Percentiles rank a stretch among this genome's conserved stretches.
phyloP scores from a whole-genome alignment of 2,888 invertebrate species.

The Drosophila nigricruria region DNA sequence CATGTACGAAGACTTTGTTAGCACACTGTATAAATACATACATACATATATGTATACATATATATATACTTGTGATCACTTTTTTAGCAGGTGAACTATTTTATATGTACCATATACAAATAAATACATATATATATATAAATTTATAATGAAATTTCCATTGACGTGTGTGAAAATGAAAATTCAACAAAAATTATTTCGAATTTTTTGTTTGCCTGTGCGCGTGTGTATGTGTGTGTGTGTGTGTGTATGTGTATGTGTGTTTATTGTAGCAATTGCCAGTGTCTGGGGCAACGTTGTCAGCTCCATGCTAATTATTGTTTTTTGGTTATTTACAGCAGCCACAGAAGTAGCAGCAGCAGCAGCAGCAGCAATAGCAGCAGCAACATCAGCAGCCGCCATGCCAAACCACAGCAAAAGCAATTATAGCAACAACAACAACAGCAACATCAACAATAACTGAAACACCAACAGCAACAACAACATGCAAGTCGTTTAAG shows the following conservation, averaged over 20 bases:
- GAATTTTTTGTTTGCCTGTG: conserved; percentile 15
- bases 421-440: conserved; percentile 15
- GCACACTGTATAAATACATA: conserved; percentile 28
- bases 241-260: conserved; percentile 12
- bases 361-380: conserved; percentile 15
- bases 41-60: background rate
- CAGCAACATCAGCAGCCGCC: conserved; percentile 33
- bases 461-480: conserved; percentile 22
- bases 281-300: conserved; percentile 55
- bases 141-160: conserved; percentile 50
- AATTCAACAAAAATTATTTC: conserved; percentile 56
- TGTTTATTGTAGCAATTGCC: conserved; percentile 63
- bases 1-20: conserved; percentile 41
- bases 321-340: conserved; percentile 40
- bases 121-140: conserved; percentile 17
- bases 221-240: conserved; percentile 14
- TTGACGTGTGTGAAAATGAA: conserved; percentile 68
- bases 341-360: conserved; percentile 22
- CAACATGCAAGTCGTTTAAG: conserved; percentile 53
- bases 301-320: conserved; percentile 63
- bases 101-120: conserved; percentile 20
- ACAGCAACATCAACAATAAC: conserved; percentile 15
- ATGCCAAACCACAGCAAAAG: conserved; percentile 45
- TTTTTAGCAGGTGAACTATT: conserved; percentile 54
- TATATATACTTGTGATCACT: conserved; percentile 40